Evolutionary conservation across 2,888 invertebrate species (phyloP).

Genomic region (Cremastinae sp.): DNA sequence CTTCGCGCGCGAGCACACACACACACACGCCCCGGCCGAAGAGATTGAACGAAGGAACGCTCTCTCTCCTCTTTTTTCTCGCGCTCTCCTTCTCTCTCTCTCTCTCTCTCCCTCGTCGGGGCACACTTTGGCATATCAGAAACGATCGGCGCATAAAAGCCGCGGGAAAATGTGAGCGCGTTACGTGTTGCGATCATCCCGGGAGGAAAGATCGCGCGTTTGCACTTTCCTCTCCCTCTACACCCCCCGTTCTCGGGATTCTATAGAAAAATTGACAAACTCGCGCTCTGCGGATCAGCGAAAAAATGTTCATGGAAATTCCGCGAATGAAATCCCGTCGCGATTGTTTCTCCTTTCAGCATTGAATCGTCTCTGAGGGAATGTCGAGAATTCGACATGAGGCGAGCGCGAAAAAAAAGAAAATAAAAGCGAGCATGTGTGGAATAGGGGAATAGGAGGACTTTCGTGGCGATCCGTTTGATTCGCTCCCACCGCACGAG

Average conservation of each 20-base stretch:
- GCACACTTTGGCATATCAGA: constrained; percentile 33
- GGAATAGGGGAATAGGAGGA: constrained; percentile 31
- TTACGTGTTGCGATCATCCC: constrained; percentile 21
- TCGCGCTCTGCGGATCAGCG: too few relatives aligned
- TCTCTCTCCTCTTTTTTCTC: constrained; percentile 46
- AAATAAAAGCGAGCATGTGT: constrained; percentile 6
- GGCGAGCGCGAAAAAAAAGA: constrained; percentile 11
- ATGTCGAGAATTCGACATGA: not conserved
- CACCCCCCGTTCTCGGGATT: constrained; percentile 69
- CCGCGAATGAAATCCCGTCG: too few relatives aligned
- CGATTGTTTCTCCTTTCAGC: too few relatives aligned
- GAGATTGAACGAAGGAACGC: constrained; percentile 50
- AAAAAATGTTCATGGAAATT: too few relatives aligned
- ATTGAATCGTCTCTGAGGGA: too few relatives aligned
- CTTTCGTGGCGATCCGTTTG: constrained; percentile 22
- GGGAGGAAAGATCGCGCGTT: constrained; percentile 34
- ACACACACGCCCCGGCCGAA: constrained; percentile 10
- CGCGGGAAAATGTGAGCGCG: constrained; percentile 21
- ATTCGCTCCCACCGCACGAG: constrained; percentile 42
- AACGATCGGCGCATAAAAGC: constrained; percentile 15
- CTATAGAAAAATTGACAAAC: too few relatives aligned
- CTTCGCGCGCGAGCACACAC: too few relatives aligned
- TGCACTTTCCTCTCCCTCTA: constrained; percentile 70
- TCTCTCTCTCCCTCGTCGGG: constrained; percentile 7
- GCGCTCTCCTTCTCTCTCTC: not conserved